Evolutionary conservation across 1,140 invertebrate genomes (phyloP).

Genomic region (Drosophila bifasciata): DNA sequence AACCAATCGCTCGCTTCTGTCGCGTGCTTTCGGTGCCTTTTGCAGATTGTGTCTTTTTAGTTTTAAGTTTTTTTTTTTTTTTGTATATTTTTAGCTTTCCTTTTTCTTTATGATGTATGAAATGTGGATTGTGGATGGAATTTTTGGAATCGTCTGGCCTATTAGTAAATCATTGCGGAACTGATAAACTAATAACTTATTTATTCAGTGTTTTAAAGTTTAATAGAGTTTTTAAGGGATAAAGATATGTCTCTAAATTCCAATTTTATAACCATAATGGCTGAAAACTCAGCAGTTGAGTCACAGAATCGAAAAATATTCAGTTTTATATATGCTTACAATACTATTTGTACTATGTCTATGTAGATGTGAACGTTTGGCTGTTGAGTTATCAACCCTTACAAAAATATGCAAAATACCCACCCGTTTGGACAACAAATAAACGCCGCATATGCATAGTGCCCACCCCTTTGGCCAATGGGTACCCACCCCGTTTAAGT

Average conservation of each 20-base stretch:
- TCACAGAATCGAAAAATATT: too few relatives aligned
- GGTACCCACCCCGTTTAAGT: conserved; percentile 62
- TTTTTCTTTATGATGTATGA: conserved; percentile 57
- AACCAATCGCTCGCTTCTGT: conserved; percentile 36
- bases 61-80: conserved; percentile 24
- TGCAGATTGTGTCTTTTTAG: conserved; percentile 13
- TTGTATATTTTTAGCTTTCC: conserved; percentile 63
- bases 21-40: conserved; percentile 49
- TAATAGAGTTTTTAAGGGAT: too few relatives aligned
- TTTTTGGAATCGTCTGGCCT: too few relatives aligned
- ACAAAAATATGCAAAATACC: conserved; percentile 58
- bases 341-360: too few relatives aligned
- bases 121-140: conserved; percentile 32
- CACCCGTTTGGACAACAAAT: conserved; percentile 58
- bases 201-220: too few relatives aligned
- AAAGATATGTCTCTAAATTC: too few relatives aligned
- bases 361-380: conserved; percentile 19
- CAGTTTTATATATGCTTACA: conserved; percentile 9
- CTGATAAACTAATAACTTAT: too few relatives aligned
- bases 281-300: too few relatives aligned
- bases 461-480: conserved; percentile 66
- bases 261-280: too few relatives aligned
- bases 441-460: conserved; percentile 69
- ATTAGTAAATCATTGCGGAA: not conserved
- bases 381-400: conserved; percentile 56